Evolutionary conservation across 2,888 invertebrate species (phyloP).

Genomic region (Onthophagus sagittarius): DNA sequence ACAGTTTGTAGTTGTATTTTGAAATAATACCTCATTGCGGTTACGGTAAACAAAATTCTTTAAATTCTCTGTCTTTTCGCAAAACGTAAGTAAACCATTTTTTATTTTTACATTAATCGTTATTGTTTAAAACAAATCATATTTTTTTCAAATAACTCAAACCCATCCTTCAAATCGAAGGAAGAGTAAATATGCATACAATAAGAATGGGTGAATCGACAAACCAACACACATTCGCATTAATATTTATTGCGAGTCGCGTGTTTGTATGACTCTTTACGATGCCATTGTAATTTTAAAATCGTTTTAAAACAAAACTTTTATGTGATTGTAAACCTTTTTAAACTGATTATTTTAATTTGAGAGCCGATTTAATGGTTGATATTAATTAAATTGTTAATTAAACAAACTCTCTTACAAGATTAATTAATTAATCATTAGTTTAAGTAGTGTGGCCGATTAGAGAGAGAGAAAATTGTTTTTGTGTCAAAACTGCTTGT

Average conservation of each 20-base stretch:
- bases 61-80: too few species aligned
- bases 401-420: too few species aligned
- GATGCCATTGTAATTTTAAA: neutral
- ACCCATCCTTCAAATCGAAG: neutral
- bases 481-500: too few species aligned
- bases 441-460: too few species aligned
- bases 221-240: neutral
- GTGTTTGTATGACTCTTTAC: neutral
- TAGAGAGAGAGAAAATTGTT: too few species aligned
- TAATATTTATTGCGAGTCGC: slow-evolving; percentile 2
- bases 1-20: too few species aligned
- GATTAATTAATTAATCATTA: too few species aligned
- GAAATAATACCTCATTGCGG: too few species aligned
- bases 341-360: too few species aligned
- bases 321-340: neutral
- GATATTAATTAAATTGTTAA: too few species aligned
- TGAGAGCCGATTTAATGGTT: neutral
- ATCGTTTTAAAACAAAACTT: neutral
- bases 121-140: neutral
- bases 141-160: neutral
- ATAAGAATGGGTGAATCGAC: neutral
- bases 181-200: slow-evolving; percentile 1
- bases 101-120: neutral
- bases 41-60: too few species aligned
- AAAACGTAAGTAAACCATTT: neutral